Percentiles rank a stretch among this genome's conserved stretches.
These are phyloP conservation scores for Seira ritae DNA, from an alignment of 2,888 invertebrate genomes.

Conservation along the genomic window DNA sequence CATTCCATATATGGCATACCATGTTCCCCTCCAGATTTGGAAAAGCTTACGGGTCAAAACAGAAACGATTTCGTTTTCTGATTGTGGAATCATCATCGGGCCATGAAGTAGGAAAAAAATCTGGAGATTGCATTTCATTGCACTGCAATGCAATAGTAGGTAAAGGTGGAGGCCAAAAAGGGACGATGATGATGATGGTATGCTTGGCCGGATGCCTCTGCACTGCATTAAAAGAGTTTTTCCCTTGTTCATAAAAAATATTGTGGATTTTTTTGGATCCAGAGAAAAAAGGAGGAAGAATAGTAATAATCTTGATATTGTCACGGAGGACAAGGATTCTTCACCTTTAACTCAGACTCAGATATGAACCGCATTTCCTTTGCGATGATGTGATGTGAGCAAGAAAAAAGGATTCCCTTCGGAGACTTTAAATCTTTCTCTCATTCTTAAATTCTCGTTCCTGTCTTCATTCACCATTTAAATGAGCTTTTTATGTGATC, in stretches of 20 bases:
- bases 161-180: neutral
- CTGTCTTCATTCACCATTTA: conserved; percentile 5
- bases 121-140: no score
- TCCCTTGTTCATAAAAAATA: neutral
- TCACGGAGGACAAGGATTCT: conserved; percentile 8
- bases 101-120: neutral
- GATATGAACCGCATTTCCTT: no score
- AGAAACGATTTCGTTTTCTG: neutral
- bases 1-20: conserved; percentile 56
- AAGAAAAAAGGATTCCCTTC: neutral
- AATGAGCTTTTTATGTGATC: neutral
- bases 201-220: conserved; percentile 20
- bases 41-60: conserved; percentile 58
- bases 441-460: neutral
- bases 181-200: neutral
- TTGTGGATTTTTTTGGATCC: neutral
- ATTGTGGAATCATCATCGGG: neutral
- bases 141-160: neutral
- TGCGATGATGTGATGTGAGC: no score
- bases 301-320: conserved; percentile 46
- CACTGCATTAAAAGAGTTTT: neutral
- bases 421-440: neutral
- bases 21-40: conserved; percentile 55
- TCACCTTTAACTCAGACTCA: no score
- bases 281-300: conserved; percentile 11